Conservation (phyloP, 2,113 vertebrate species). For the Falco punctatus region DNA sequence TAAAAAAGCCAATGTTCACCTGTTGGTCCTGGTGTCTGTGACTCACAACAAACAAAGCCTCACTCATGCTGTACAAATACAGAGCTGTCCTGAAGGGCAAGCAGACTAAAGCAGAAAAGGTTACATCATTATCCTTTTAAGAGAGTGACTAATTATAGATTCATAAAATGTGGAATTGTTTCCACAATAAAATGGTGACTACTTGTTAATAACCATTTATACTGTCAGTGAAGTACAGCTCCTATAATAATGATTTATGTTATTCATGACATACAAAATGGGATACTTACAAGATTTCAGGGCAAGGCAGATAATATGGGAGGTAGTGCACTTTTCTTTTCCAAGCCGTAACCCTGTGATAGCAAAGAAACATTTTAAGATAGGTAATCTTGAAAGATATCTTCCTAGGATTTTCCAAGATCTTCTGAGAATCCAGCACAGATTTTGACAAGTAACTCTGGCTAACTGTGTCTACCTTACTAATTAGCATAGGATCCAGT, state of each 20-base stretch:
- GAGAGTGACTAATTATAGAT: background rate
- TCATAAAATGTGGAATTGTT: background rate
- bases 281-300: slow-evolving; percentile 66
- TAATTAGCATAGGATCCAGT: background rate
- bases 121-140: background rate
- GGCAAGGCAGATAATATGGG: slow-evolving; percentile 72
- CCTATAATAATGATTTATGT: background rate
- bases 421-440: background rate
- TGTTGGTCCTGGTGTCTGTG: background rate
- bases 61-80: background rate
- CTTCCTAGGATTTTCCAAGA: background rate
- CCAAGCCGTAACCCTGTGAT: slow-evolving; percentile 2
- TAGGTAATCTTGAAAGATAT: background rate
- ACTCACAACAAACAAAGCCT: background rate
- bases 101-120: background rate
- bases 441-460: background rate
- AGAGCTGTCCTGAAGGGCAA: background rate
- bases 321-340: slow-evolving; percentile 27
- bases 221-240: background rate
- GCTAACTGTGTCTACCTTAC: background rate
- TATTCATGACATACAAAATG: background rate
- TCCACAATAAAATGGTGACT: background rate
- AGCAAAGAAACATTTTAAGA: background rate
- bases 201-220: background rate
- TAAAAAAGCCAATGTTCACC: background rate